Percentiles rank a stretch among this genome's conserved stretches.
Conservation (phyloP, 2,888 invertebrate species). For the Polymixis lichenea region DNA sequence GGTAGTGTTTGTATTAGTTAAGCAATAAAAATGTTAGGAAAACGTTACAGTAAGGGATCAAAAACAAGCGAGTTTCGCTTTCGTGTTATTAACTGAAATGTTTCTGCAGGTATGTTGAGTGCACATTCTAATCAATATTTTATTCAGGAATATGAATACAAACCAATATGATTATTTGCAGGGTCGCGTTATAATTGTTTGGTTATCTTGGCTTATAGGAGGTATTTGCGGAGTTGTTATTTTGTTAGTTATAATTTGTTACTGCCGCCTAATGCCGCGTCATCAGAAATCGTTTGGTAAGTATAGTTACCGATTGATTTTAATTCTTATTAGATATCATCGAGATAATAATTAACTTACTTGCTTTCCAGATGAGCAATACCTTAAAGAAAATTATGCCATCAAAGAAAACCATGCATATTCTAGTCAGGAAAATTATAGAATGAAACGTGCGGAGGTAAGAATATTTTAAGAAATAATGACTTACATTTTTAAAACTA, state of each 20-base stretch:
- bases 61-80: constrained; percentile 82
- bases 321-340: background rate
- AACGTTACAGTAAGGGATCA: constrained; percentile 76
- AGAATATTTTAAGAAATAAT: background rate
- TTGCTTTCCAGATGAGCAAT: constrained; percentile 85
- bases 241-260: constrained; percentile 92
- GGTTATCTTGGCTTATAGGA: constrained; percentile 90
- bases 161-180: constrained; percentile 73
- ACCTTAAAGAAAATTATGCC: constrained; percentile 84
- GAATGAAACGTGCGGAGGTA: constrained; percentile 86
- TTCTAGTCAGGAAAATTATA: constrained; percentile 82
- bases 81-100: constrained; percentile 86
- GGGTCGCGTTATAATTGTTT: constrained; percentile 89
- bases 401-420: constrained; percentile 87
- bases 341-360: background rate
- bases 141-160: constrained; percentile 52
- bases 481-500: background rate
- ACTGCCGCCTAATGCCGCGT: constrained; percentile 93
- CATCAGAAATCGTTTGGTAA: constrained; percentile 93
- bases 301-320: constrained; percentile 55
- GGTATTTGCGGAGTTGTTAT: constrained; percentile 92
- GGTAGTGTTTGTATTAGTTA: constrained; percentile 72
- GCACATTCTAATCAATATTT: constrained; percentile 73
- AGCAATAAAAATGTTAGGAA: constrained; percentile 82
- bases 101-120: constrained; percentile 84